Evolutionary conservation across 2,888 invertebrate species (phyloP).

Genomic region (Lacanobia wlatinum): DNA sequence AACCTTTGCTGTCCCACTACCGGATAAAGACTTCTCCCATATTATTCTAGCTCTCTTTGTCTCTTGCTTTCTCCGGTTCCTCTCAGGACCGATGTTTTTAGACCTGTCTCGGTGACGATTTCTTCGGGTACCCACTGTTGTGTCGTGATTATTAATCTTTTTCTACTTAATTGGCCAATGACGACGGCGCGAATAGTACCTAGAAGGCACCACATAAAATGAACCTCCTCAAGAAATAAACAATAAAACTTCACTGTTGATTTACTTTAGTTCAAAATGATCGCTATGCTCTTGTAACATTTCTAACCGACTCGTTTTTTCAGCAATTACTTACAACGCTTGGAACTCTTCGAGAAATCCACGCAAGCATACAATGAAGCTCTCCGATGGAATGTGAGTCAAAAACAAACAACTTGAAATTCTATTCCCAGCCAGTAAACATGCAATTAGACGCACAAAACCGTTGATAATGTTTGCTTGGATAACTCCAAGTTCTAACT

Average conservation of each 20-base stretch:
- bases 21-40: background rate
- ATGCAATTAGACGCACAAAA: slow-evolving; percentile 74
- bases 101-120: background rate
- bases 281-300: slow-evolving; percentile 4
- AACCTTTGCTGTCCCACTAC: background rate
- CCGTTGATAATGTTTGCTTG: slow-evolving; percentile 72
- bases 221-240: background rate
- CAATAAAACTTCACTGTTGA: background rate
- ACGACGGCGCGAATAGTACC: too few relatives aligned
- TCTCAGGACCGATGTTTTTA: background rate
- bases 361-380: slow-evolving; percentile 87
- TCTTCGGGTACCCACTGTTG: too few relatives aligned
- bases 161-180: background rate
- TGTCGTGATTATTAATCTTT: background rate
- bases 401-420: slow-evolving; percentile 70
- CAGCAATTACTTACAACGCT: slow-evolving; percentile 87
- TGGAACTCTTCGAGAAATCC: slow-evolving; percentile 86
- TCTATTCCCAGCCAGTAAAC: slow-evolving; percentile 73
- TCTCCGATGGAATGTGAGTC: slow-evolving; percentile 86
- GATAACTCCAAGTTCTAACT: slow-evolving; percentile 47
- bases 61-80: background rate
- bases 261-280: slow-evolving; percentile 34
- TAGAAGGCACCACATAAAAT: background rate
- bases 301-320: slow-evolving; percentile 55
- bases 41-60: background rate